Evolutionary conservation across 2,888 invertebrate genomes (phyloP), one percentile per base, ranked within the genome.

Genomic region (Bursaphelenchus okinawaensis): DNA sequence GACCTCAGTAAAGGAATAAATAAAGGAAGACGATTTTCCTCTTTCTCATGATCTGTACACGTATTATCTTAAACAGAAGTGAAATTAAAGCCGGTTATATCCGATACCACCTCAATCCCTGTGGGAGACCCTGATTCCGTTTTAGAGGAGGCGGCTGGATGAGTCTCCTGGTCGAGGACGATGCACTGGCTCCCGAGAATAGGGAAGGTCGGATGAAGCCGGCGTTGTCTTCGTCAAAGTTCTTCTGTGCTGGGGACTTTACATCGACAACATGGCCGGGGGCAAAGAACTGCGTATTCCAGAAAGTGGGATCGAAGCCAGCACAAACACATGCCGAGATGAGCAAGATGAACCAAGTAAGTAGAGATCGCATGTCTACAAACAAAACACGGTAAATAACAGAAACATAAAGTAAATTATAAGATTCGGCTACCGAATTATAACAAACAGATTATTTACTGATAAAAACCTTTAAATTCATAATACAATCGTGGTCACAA

Each of bases 71-170:
- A 29, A 56, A 28, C 23, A 56, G 56, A 40, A 56, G 22, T 23
- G 50, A 50, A 26, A 22, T 40, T 22, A 56, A 23, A 56, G 50
- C 23, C 6, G 26, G 24, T 54, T 56, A 26, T 26, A 56, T 56
- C 31, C 31, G 40, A 40, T 40, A 40, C 40, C 40, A 40, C n/a
- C 60, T 60, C n/a, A 62, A 59, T 7, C 27, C 24, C 16, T 9
- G 22, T 2, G 2, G 24, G 23, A 26, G 19, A n/a, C 3, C 1
- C 4, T 20, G 26, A 19, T 24, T 52, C 7, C 73, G 62, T 50
- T 71, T 71, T 29, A 71, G 61, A 27, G 71, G 71, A 27, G 71
- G 71, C n/a, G 68, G 69, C 29, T 71, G 71, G 29, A 71, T 74
- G n/a, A 71, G 62, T 23, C 71, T 31, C 8, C 71, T 68, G 8